These are phyloP conservation scores for Xylophagus ater DNA, from an alignment of 2,888 invertebrate species.

Conservation along the genomic window DNA sequence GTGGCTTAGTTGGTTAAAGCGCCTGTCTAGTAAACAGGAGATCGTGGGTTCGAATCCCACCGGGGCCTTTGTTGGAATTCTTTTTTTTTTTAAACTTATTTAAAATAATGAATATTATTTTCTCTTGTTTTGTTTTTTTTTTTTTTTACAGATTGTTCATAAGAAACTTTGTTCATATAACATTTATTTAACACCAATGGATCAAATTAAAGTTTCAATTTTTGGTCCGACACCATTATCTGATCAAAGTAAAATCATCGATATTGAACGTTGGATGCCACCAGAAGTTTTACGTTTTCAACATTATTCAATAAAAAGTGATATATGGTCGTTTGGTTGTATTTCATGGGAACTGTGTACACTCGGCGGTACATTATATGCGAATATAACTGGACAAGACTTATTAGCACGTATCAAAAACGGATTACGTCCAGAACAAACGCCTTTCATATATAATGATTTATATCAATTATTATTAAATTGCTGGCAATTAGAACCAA, in stretches of 20 bases:
- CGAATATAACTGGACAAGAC: conserved; percentile 54
- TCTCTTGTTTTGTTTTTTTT: conserved; percentile 8
- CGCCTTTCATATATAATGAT: conserved; percentile 63
- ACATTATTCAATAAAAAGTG: conserved; percentile 57
- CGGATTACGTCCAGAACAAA: conserved; percentile 62
- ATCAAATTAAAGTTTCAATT: conserved; percentile 60
- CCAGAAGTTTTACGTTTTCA: conserved; percentile 63
- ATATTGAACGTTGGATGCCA: conserved; percentile 69
- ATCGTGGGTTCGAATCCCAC: conserved; percentile 38
- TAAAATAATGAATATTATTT: too few relatives aligned
- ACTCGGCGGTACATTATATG: conserved; percentile 69
- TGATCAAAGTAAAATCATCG: conserved; percentile 54
- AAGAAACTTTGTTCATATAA: conserved; percentile 62
- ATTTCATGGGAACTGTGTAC: conserved; percentile 73
- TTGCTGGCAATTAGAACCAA: conserved; percentile 75
- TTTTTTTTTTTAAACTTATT: too few relatives aligned
- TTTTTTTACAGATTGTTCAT: conserved; percentile 49
- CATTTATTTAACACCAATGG: conserved; percentile 52
- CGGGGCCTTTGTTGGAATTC: too few relatives aligned
- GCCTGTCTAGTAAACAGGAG: conserved; percentile 39
- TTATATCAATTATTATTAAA: conserved; percentile 71
- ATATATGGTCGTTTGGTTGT: conserved; percentile 75
- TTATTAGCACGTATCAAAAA: conserved; percentile 54
- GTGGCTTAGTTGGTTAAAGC: conserved; percentile 39
- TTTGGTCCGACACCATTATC: conserved; percentile 63